phyloP scores from a whole-genome alignment of 2,888 invertebrate species.

The Altica lythri region DNA sequence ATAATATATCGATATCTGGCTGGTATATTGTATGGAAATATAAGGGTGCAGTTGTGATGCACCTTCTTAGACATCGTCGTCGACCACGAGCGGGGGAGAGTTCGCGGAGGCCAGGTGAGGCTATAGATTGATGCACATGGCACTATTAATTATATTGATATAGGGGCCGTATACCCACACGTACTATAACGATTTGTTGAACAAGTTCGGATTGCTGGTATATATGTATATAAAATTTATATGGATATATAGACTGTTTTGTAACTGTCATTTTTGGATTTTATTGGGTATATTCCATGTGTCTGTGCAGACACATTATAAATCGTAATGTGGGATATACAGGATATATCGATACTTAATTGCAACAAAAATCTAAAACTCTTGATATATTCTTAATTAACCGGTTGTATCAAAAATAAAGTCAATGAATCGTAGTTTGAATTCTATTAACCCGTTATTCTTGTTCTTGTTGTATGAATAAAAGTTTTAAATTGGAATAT shows the following conservation, averaged over 20 bases:
- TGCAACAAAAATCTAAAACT: no score
- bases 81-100: slow-evolving; percentile 35
- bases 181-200: slow-evolving; percentile 36
- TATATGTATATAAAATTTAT: slow-evolving; percentile 7
- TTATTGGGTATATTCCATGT: neutral
- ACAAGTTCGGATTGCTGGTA: slow-evolving; percentile 33
- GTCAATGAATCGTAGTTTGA: no score
- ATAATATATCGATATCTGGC: no score
- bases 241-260: slow-evolving; percentile 4
- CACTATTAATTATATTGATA: slow-evolving; percentile 49
- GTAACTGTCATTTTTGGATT: neutral
- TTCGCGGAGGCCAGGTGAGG: slow-evolving; percentile 45
- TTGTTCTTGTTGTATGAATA: no score
- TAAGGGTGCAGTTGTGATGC: neutral
- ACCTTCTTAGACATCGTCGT: slow-evolving; percentile 2
- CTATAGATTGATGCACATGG: slow-evolving; percentile 52
- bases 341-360: no score
- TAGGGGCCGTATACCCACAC: slow-evolving; percentile 38
- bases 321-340: neutral
- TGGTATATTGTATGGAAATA: no score
- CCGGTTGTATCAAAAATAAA: no score
- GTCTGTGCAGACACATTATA: neutral
- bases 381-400: no score
- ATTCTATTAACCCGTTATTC: no score
- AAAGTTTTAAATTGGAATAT: no score